These are phyloP conservation scores for Motacilla alba DNA, from an alignment of 2,113 vertebrate genomes.

Conservation along the genomic window DNA sequence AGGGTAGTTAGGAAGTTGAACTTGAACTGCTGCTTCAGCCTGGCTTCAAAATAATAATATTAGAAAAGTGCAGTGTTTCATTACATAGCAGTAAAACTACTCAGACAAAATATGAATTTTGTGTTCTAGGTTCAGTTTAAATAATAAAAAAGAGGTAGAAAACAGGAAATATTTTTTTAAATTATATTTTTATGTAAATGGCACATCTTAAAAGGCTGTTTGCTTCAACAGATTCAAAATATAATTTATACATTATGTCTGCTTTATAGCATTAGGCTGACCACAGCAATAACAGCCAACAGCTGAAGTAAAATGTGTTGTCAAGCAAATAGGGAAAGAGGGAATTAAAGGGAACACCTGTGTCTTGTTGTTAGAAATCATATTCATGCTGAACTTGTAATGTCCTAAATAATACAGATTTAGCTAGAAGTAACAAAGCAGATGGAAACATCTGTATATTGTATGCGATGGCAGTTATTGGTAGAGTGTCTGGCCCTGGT, in stretches of 20 bases:
- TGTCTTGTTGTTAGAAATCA: constrained; percentile 60
- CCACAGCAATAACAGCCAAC: constrained; percentile 47
- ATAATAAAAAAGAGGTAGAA: background rate
- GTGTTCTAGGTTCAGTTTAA: background rate
- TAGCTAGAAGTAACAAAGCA: constrained; percentile 36
- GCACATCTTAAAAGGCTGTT: background rate
- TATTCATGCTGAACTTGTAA: constrained; percentile 41
- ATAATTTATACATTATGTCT: constrained; percentile 9
- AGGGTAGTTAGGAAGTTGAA: background rate
- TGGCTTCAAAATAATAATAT: background rate
- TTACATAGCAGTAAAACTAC: background rate
- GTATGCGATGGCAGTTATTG: background rate
- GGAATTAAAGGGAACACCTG: constrained; percentile 62
- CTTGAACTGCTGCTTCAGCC: background rate
- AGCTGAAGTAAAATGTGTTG: constrained; percentile 45
- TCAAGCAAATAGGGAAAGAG: constrained; percentile 29
- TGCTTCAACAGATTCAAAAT: background rate
- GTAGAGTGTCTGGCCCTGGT: background rate
- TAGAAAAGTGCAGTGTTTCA: background rate
- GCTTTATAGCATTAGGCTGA: constrained; percentile 4
- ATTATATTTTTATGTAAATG: constrained; percentile 32
- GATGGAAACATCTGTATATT: constrained; percentile 48
- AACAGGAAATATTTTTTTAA: background rate
- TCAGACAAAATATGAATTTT: background rate
- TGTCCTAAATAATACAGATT: constrained; percentile 56